Conservation (phyloP, 2,797 vertebrate genomes). For the Rhynchotus rufescens region DNA sequence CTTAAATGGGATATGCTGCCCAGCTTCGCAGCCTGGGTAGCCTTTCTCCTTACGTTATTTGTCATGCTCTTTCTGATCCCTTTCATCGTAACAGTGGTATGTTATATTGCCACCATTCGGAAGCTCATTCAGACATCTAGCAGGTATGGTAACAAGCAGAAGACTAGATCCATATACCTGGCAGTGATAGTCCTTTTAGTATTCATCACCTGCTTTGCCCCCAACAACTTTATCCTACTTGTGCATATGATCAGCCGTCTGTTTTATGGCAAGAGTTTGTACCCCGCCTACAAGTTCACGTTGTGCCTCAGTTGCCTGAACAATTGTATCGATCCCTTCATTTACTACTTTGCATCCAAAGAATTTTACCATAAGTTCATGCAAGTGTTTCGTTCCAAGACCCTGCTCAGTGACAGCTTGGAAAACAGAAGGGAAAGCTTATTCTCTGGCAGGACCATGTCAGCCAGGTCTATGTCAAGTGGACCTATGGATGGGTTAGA, state of each 20-base stretch:
- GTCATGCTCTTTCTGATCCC: conserved; percentile 88
- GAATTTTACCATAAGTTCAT: conserved; percentile 90
- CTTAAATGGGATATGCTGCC: conserved; percentile 90
- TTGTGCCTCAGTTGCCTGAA: conserved; percentile 92
- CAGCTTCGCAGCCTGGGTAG: conserved; percentile 77
- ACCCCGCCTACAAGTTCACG: conserved; percentile 89
- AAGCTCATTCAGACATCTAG: conserved; percentile 77
- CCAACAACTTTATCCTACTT: conserved; percentile 90
- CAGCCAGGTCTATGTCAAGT: conserved; percentile 57
- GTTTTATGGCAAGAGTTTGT: conserved; percentile 78
- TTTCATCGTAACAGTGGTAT: conserved; percentile 87
- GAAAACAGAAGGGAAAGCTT: conserved; percentile 79
- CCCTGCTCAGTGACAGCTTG: conserved; percentile 35
- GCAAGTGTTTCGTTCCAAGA: conserved; percentile 65
- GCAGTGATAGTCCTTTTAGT: conserved; percentile 86
- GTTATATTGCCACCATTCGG: conserved; percentile 87
- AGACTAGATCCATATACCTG: conserved; percentile 83
- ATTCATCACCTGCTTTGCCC: conserved; percentile 89
- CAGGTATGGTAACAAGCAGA: conserved; percentile 73
- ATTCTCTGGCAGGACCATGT: conserved; percentile 74
- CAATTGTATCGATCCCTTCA: conserved; percentile 94
- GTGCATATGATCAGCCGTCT: conserved; percentile 85
- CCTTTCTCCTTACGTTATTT: conserved; percentile 86
- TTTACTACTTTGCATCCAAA: conserved; percentile 94
- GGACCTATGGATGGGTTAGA: conserved; percentile 55